Base-by-base conservation (phyloP, 2,797 vertebrate species). In the Melanotaenia nigrans region DNA sequence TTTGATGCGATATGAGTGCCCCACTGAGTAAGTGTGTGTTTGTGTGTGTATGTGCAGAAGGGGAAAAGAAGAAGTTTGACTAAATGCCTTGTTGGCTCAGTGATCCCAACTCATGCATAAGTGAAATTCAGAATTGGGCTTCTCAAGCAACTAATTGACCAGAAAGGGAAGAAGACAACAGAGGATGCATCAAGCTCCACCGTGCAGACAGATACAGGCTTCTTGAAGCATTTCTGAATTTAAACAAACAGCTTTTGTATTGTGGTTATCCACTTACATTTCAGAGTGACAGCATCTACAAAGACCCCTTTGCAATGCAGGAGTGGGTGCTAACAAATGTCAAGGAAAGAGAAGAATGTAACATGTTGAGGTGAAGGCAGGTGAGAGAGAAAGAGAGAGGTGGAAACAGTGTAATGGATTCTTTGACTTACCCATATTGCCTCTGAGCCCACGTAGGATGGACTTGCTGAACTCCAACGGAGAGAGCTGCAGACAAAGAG, bases 381-480 rank as follows among this genome's bases (percentile, higher is more conserved):
- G 75, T 78, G 80, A 53, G 49, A 72, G 68, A 84, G 69, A 71
- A 30, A 67, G 56, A 69, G 56, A 70, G 61, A 78, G 66, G 73
- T 80, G 70, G 66, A 82, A 83, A 81, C 59, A 65, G 68, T 73
- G 65, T 40, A 69, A 87, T 84, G 78, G 79, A 82, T 86, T 79
- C 59, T 86, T 94, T 92, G 84, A 89, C 96, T 97, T 94, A 99
- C 97, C 97, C 97, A 35, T 96, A 97, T 40, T 97, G 96, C 88
- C 97, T 95, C 93, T 98, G 97, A 92, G 97, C 94, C 90, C 97
- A 95, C 47, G 96, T 90, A 64, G 97, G 96, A 79, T 97, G 96
- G 81, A 98, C 89, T 90, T 97, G 97, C 91, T 97, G 97, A 67
- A 97, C 94, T 72, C 96, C 96, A 68, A 96, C 90, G 33, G 86